phyloP scores from a whole-genome alignment of 1,140 invertebrate genomes.

The Aphaenogaster ashmeadi region DNA sequence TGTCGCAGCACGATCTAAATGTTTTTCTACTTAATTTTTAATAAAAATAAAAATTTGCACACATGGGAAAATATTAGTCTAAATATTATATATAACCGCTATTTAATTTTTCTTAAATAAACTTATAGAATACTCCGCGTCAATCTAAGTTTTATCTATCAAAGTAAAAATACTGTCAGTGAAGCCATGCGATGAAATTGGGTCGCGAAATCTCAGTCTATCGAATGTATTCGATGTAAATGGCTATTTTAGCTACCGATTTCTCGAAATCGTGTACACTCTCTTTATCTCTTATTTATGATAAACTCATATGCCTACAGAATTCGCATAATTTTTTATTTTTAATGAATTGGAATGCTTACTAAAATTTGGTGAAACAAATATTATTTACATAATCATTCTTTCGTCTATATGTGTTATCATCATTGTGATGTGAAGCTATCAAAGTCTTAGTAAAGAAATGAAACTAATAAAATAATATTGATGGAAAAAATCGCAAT shows the following conservation, averaged over 20 bases:
- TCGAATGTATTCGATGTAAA: conserved; percentile 30
- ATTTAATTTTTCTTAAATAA: neutral
- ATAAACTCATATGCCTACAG: neutral
- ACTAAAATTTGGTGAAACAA: neutral
- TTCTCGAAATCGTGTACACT: neutral
- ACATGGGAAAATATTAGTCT: neutral
- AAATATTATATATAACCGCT: neutral
- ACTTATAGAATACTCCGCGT: neutral
- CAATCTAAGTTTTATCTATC: neutral
- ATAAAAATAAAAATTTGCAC: neutral
- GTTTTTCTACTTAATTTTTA: neutral
- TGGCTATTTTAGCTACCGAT: neutral
- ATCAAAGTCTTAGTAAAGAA: neutral
- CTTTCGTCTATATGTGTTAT: neutral
- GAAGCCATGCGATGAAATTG: conserved; percentile 43
- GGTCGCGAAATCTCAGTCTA: conserved; percentile 14
- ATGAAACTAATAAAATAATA: neutral
- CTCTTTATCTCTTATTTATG: conserved; percentile 1
- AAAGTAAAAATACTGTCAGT: conserved; percentile 43
- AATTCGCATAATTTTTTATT: neutral
- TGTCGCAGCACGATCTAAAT: neutral
- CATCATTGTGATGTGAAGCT: neutral
- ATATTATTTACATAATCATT: neutral
- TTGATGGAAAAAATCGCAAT: neutral
- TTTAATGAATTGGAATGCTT: neutral